Percentiles rank a stretch among this genome's conserved stretches.
Evolutionary conservation across 64 coral and sea anemone species (phyloP).

Genomic region (Catalaphyllia jardinei): DNA sequence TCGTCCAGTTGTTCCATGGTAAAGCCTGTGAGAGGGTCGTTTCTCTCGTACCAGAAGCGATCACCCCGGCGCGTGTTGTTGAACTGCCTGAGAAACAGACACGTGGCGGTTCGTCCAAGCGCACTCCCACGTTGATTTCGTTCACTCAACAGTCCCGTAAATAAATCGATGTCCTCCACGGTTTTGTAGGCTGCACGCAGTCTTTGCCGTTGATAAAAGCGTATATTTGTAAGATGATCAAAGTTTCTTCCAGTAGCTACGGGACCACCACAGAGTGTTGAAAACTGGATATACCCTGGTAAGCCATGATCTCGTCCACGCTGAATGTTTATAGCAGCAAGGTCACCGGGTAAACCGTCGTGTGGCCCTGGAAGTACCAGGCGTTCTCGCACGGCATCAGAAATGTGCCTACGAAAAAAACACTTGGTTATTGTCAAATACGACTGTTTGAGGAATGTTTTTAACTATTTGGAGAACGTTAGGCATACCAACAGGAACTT

Average conservation of each 20-base stretch:
- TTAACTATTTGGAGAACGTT: no score
- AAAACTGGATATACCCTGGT: conserved; percentile 49
- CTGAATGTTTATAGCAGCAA: conserved; percentile 61
- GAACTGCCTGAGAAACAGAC: conserved; percentile 52
- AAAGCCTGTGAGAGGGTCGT: background rate
- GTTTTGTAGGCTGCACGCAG: background rate
- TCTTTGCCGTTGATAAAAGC: background rate
- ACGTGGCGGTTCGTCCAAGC: conserved; percentile 41
- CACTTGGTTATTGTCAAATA: background rate
- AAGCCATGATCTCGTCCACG: conserved; percentile 71
- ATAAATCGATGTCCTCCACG: conserved; percentile 63
- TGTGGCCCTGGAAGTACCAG: background rate
- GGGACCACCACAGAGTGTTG: background rate
- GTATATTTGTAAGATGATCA: background rate
- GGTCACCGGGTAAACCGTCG: conserved; percentile 7
- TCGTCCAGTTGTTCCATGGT: background rate
- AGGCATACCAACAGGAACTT: no score
- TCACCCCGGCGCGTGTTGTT: conserved; percentile 16
- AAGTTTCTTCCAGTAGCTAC: background rate
- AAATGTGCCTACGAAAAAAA: background rate
- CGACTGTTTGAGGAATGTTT: no score
- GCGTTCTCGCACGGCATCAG: background rate
- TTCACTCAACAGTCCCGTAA: conserved; percentile 44
- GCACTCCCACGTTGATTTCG: background rate
- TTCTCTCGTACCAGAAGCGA: conserved; percentile 42